Evolutionary conservation across 1,140 invertebrate species (phyloP), one percentile per base, ranked within the genome.

Genomic region (Paramacrobiotus metropolitanus): DNA sequence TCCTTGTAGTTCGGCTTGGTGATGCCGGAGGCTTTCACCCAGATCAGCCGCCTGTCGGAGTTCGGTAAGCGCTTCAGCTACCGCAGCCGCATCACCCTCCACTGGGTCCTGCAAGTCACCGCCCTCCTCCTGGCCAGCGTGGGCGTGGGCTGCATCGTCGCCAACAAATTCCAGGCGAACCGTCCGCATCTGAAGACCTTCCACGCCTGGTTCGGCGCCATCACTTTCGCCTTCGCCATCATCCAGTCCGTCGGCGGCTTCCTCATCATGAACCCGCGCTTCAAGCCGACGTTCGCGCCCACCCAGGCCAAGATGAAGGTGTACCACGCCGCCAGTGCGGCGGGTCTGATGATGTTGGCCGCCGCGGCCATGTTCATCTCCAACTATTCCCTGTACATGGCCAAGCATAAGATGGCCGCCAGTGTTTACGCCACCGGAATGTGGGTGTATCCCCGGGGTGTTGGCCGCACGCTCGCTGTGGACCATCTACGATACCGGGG

Each of bases 21-120:
- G 4, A 55, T 55, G 48, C 48, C 48, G 15, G 48, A 55, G 24
- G 48, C 48, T 24, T 55, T 55, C 48, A 55, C 48, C 15, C 48
- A 55, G 28, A 55, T 55, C 24, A 55, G 48, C 48, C 48, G 48
- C 15, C 48, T 55, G 15, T 55, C 48, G 24, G 48, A 15, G 15
- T 24, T 55, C 15, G 48, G 48, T 20, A 15, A 24, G 24, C 15
- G 48, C 24, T 20, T 55, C 24, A 55, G 15, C 48, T 28, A 55
- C 48, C 15, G 24, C 15, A 55, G 28, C 24, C 48, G 48, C 24
- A 24, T 55, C 15, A 55, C 15, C 15, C 15, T 55, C 15, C 48
- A 55, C 48, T 15, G 15, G 15, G 48, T 55, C 24, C 24, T 55
- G 48, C 48, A 55, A 24, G 28, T 4, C 15, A 24, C 28, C 15